Evolutionary conservation across 2,113 vertebrate genomes (phyloP).

Genomic region (Cyrtonyx montezumae): DNA sequence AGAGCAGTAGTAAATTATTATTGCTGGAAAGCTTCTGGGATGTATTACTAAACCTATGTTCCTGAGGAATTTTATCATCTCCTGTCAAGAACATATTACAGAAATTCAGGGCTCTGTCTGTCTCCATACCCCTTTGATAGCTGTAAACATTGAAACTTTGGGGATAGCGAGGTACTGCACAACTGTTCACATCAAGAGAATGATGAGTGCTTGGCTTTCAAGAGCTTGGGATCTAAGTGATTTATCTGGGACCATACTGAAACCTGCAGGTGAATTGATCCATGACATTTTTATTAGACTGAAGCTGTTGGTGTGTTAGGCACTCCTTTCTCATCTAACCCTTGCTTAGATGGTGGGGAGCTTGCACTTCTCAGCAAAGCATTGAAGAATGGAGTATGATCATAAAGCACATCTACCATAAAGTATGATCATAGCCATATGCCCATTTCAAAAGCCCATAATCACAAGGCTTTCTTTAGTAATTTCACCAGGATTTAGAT

Average conservation of each 20-base stretch:
- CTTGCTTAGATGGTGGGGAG: neutral
- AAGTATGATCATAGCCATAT: neutral
- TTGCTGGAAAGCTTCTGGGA: slow-evolving; percentile 1
- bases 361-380: neutral
- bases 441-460: too few species aligned
- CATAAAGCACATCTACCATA: neutral
- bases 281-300: neutral
- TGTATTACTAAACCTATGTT: neutral
- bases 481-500: neutral
- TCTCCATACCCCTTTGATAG: neutral
- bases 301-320: neutral
- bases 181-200: neutral
- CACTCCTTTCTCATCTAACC: neutral
- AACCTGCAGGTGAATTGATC: neutral
- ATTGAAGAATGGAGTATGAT: neutral
- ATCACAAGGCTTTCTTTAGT: neutral
- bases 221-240: neutral
- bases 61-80: neutral
- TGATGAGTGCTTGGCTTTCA: neutral
- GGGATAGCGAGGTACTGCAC: neutral
- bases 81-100: neutral
- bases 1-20: neutral
- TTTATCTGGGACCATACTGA: neutral
- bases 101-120: neutral
- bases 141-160: neutral